Evolutionary conservation across 2,113 vertebrate genomes (phyloP).

Genomic region (Gasterosteus aculeatus): DNA sequence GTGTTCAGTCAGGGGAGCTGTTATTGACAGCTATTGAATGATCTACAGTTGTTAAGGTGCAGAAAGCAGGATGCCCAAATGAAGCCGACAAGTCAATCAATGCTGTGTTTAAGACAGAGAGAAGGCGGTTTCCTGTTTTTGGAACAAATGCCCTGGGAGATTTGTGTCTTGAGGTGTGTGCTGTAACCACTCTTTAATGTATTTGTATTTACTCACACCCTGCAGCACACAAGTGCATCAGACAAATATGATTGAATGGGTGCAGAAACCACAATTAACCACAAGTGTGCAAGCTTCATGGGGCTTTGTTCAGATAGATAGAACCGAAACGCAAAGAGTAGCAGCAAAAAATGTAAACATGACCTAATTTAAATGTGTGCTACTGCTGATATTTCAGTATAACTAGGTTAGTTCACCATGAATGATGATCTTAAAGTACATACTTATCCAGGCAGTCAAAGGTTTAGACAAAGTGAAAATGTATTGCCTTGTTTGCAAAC

Average conservation of each 20-base stretch:
- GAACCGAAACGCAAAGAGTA: neutral
- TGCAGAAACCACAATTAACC: slow-evolving; percentile 2
- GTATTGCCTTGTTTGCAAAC: neutral
- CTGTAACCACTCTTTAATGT: slow-evolving; percentile 19
- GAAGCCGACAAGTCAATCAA: slow-evolving; percentile 73
- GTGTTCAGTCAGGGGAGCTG: slow-evolving; percentile 68
- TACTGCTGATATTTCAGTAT: neutral
- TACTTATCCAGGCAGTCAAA: neutral
- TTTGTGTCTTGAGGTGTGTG: slow-evolving; percentile 15
- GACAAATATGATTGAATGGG: neutral
- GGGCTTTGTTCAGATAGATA: neutral
- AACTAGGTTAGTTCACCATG: neutral
- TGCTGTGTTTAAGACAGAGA: slow-evolving; percentile 58
- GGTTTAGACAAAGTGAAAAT: neutral
- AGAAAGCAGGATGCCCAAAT: slow-evolving; percentile 75
- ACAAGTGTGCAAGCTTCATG: neutral
- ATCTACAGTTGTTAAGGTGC: slow-evolving; percentile 70
- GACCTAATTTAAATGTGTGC: neutral
- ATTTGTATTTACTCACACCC: slow-evolving; percentile 9
- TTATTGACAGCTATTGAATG: slow-evolving; percentile 77
- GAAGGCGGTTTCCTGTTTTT: slow-evolving; percentile 47
- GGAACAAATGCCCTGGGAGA: slow-evolving; percentile 33
- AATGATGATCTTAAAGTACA: neutral
- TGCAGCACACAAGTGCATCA: neutral
- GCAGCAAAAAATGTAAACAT: neutral